A percentile compares a stretch with the other conserved stretches of the same genome.
These are phyloP conservation scores for Drosophila leonis DNA, from an alignment of 2,888 invertebrate species.

Conservation along the genomic window DNA sequence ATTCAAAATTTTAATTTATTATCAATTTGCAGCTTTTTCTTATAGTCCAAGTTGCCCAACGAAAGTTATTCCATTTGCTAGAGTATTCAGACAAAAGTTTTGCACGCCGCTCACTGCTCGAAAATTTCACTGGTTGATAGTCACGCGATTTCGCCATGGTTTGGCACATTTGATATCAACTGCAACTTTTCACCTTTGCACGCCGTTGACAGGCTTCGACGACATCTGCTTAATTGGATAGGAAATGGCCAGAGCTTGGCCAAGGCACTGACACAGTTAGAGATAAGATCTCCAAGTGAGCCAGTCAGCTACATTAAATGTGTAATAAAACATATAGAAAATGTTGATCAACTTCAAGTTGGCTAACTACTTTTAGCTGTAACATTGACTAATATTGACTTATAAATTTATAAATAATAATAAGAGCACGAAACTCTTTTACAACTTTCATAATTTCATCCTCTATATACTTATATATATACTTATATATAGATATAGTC, in stretches of 20 bases:
- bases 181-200: constrained; percentile 73
- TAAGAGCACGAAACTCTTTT: too few species aligned
- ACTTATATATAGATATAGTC: too few species aligned
- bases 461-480: too few species aligned
- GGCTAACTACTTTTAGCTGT: neutral
- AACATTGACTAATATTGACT: neutral
- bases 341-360: neutral
- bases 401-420: too few species aligned
- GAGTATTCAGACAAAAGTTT: constrained; percentile 35
- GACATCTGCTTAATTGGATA: constrained; percentile 71
- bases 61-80: neutral
- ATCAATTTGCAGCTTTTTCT: neutral
- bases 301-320: constrained; percentile 11
- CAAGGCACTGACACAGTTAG: constrained; percentile 40
- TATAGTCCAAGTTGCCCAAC: neutral
- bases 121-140: constrained; percentile 56
- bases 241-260: constrained; percentile 38
- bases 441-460: too few species aligned
- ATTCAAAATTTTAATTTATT: too few species aligned
- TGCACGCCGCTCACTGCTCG: constrained; percentile 2
- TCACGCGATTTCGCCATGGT: constrained; percentile 67
- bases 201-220: constrained; percentile 52
- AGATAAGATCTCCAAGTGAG: constrained; percentile 59
- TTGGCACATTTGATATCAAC: constrained; percentile 72
- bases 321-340: neutral